These are phyloP conservation scores for Gavialis gangeticus DNA, from an alignment of 2,113 vertebrate species.

Conservation along the genomic window DNA sequence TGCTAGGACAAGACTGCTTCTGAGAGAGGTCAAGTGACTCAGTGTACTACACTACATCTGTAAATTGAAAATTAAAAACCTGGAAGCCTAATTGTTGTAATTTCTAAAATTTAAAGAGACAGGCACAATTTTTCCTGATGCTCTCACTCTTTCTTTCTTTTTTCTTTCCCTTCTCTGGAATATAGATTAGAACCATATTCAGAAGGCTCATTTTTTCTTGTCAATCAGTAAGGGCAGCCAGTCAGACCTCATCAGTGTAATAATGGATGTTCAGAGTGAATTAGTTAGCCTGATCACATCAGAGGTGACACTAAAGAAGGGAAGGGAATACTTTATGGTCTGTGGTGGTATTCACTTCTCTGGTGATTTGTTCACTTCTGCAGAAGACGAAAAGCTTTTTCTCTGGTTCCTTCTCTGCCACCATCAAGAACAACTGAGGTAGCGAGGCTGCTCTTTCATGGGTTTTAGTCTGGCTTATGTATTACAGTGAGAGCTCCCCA, in stretches of 20 bases:
- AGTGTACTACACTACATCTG: conserved; percentile 42
- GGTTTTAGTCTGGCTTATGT: neutral
- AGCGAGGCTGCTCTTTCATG: neutral
- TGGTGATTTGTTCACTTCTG: conserved; percentile 34
- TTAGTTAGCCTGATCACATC: conserved; percentile 65
- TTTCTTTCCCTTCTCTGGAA: conserved; percentile 18
- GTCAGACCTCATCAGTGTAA: conserved; percentile 73
- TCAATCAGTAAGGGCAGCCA: conserved; percentile 70
- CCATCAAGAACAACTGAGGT: neutral
- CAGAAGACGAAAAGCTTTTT: neutral
- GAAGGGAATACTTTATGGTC: conserved; percentile 43
- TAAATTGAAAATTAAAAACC: conserved; percentile 64
- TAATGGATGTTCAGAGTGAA: conserved; percentile 69
- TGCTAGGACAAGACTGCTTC: conserved; percentile 39
- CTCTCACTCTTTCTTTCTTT: rapidly evolving
- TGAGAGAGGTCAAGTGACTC: conserved; percentile 51
- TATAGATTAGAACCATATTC: conserved; percentile 55
- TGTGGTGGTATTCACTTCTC: conserved; percentile 13
- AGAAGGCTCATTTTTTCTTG: conserved; percentile 68
- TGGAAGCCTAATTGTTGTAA: conserved; percentile 17
- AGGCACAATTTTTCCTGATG: conserved; percentile 21
- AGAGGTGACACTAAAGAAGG: conserved; percentile 51
- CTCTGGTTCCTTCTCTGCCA: neutral
- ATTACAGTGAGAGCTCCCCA: neutral
- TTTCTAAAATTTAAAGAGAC: conserved; percentile 53